Evolutionary conservation across 2,113 vertebrate species (phyloP).

Genomic region (Anolis carolinensis): DNA sequence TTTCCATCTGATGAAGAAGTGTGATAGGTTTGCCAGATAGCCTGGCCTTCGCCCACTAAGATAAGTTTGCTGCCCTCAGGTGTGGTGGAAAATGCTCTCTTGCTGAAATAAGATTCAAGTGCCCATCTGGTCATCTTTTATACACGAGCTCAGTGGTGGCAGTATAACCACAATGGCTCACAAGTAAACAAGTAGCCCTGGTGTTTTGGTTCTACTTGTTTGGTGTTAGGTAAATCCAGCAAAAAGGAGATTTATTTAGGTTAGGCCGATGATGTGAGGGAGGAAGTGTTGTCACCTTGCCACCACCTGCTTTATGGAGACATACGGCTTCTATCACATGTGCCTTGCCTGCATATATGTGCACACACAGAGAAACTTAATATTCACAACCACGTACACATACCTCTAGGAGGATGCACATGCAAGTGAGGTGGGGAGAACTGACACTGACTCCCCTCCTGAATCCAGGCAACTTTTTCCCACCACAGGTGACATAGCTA

Average conservation of each 20-base stretch:
- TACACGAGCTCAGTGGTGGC: neutral
- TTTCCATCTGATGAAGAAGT: neutral
- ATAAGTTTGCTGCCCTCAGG: neutral
- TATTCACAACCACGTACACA: too few relatives aligned
- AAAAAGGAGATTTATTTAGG: neutral
- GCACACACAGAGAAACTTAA: neutral
- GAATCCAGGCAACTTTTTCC: neutral
- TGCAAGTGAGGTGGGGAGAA: neutral
- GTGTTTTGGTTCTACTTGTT: neutral
- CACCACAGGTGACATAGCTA: conserved; percentile 20
- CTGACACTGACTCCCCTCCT: neutral
- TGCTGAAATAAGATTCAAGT: neutral
- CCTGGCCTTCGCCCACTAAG: neutral
- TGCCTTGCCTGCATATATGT: neutral
- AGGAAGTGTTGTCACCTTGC: too few relatives aligned
- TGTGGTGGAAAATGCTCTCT: neutral
- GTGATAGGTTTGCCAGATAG: neutral
- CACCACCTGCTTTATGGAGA: neutral
- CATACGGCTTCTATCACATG: neutral
- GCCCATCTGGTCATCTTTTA: neutral
- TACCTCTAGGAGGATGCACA: neutral
- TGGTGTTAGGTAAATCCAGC: neutral
- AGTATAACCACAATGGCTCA: neutral
- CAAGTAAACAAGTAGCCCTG: neutral
- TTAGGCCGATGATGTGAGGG: neutral